Evolutionary conservation across 1,140 invertebrate species (phyloP).

Genomic region (Mylabris phalerata): DNA sequence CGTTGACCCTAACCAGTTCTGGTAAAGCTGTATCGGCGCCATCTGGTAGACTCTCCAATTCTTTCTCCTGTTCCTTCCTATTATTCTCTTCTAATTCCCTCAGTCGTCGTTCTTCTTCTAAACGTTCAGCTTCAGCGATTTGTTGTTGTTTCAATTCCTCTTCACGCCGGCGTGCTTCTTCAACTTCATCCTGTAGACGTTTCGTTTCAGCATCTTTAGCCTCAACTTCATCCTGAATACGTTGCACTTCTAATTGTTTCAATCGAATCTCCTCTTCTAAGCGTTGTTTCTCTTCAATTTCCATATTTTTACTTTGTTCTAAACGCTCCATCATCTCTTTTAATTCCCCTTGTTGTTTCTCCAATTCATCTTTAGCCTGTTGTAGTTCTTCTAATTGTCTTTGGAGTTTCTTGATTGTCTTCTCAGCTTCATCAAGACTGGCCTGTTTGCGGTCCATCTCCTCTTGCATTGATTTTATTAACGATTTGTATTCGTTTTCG

Average conservation of each 20-base stretch:
- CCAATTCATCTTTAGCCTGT: slow-evolving; percentile 90
- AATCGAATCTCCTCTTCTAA: slow-evolving; percentile 81
- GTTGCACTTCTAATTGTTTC: slow-evolving; percentile 82
- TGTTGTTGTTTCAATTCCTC: slow-evolving; percentile 29
- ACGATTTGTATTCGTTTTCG: slow-evolving; percentile 66
- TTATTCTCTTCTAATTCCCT: slow-evolving; percentile 25
- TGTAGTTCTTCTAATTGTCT: slow-evolving; percentile 86
- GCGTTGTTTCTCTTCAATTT: slow-evolving; percentile 78
- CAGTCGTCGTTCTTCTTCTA: slow-evolving; percentile 24
- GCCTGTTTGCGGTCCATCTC: slow-evolving; percentile 79
- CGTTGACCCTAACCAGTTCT: slow-evolving; percentile 32
- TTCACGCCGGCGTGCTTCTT: slow-evolving; percentile 32
- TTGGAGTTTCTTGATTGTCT: slow-evolving; percentile 89
- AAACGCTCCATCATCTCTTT: slow-evolving; percentile 86
- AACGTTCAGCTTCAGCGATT: slow-evolving; percentile 14
- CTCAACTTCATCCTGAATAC: slow-evolving; percentile 80
- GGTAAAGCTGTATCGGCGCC: slow-evolving; percentile 31
- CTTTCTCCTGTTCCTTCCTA: slow-evolving; percentile 17
- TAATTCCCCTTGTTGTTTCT: slow-evolving; percentile 75
- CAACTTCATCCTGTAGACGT: slow-evolving; percentile 71
- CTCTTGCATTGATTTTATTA: slow-evolving; percentile 72
- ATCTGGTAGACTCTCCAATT: slow-evolving; percentile 34
- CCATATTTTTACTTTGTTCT: slow-evolving; percentile 80
- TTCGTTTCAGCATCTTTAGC: slow-evolving; percentile 83
- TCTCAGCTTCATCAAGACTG: slow-evolving; percentile 78